These are phyloP conservation scores for Diadromus collaris DNA, from an alignment of 2,888 invertebrate species.

Conservation along the genomic window DNA sequence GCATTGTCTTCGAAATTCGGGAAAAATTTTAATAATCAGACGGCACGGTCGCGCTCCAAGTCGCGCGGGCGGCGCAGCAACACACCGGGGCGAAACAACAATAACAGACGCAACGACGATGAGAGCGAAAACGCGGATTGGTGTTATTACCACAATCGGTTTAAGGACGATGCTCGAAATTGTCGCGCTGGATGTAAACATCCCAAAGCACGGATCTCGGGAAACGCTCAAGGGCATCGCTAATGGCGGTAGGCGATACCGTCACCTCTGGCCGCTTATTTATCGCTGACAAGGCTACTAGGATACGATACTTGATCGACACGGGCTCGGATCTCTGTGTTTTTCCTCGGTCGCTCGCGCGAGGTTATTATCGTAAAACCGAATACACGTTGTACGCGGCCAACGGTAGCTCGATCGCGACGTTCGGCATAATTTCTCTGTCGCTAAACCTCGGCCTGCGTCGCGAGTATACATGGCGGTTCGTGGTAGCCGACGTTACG, in stretches of 20 bases:
- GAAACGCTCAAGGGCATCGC: slow-evolving; percentile 1
- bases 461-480: slow-evolving; percentile 70
- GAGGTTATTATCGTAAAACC: not conserved
- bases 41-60: not conserved
- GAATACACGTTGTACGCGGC: slow-evolving; percentile 70
- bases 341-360: not conserved
- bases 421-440: slow-evolving; percentile 66
- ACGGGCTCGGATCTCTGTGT: not conserved
- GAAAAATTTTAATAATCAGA: not conserved
- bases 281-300: not conserved
- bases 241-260: slow-evolving; percentile 7
- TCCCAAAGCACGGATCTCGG: not conserved
- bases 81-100: not conserved
- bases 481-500: slow-evolving; percentile 72
- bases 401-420: slow-evolving; percentile 70
- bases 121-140: not conserved
- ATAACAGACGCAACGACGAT: not conserved
- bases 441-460: slow-evolving; percentile 69
- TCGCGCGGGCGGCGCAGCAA: not conserved
- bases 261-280: not conserved
- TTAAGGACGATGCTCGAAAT: not conserved
- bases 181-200: not conserved
- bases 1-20: not conserved
- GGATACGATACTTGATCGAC: not conserved
- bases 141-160: slow-evolving; percentile 1